phyloP scores from a whole-genome alignment of 2,113 vertebrate genomes.

The Hyperopisus bebe region DNA sequence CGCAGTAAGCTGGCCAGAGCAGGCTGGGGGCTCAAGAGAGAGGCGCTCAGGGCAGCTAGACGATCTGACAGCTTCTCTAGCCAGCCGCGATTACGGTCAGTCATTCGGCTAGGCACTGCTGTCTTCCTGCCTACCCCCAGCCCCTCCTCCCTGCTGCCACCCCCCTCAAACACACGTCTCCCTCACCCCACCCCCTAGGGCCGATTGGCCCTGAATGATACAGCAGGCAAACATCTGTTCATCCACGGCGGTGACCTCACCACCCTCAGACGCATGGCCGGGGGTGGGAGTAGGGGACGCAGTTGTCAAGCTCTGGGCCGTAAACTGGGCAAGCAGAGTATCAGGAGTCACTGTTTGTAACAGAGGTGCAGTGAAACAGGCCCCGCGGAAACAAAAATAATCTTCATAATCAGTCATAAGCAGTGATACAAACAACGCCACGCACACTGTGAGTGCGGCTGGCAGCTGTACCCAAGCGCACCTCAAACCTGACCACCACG shows the following conservation, averaged over 20 bases:
- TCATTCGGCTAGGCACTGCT: constrained; percentile 34
- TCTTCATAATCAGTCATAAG: background rate
- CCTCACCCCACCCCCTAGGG: background rate
- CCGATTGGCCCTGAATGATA: background rate
- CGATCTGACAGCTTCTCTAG: constrained; percentile 36
- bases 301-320: background rate
- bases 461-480: background rate
- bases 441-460: background rate
- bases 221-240: background rate
- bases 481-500: background rate
- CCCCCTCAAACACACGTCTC: background rate
- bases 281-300: background rate
- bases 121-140: background rate
- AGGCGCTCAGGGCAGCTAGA: background rate
- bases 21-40: background rate
- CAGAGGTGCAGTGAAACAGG: background rate
- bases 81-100: constrained; percentile 51
- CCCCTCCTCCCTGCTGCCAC: background rate
- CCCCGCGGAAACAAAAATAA: background rate
- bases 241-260: background rate
- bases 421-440: background rate
- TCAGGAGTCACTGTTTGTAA: background rate
- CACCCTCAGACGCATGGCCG: background rate
- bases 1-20: background rate
- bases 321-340: background rate